Conservation (phyloP, 2,888 invertebrate species). For the Andrena hattorfiana region DNA sequence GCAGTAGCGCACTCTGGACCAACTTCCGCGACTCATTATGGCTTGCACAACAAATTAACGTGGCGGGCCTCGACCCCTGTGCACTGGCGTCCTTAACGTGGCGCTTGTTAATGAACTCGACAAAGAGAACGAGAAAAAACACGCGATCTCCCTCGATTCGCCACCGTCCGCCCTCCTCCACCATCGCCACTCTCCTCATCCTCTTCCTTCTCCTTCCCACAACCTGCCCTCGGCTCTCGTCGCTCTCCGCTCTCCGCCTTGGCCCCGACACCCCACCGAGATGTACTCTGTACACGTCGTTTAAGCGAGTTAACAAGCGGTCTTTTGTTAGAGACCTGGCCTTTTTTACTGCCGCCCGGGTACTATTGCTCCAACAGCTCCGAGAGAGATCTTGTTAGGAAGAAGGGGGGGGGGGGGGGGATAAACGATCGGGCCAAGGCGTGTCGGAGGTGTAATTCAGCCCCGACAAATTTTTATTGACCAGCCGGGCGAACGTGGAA, state of each 20-base stretch:
- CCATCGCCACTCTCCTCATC: background rate
- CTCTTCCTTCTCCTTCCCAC: background rate
- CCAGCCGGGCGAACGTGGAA: slow-evolving; percentile 8
- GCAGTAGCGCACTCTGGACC: slow-evolving; percentile 53
- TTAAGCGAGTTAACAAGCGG: slow-evolving; percentile 66
- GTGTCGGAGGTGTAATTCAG: slow-evolving; percentile 25
- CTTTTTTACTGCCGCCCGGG: slow-evolving; percentile 53
- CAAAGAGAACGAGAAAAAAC: slow-evolving; percentile 65
- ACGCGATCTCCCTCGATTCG: slow-evolving; percentile 64
- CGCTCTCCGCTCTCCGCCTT: slow-evolving; percentile 17
- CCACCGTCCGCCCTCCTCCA: slow-evolving; percentile 15
- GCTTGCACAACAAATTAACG: slow-evolving; percentile 71
- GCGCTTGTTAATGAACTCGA: slow-evolving; percentile 70
- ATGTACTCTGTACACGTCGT: slow-evolving; percentile 63
- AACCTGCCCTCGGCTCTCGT: background rate
- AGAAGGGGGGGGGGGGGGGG: slow-evolving; percentile 13
- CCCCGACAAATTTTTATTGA: slow-evolving; percentile 44
- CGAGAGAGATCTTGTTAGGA: slow-evolving; percentile 42
- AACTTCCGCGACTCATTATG: slow-evolving; percentile 69
- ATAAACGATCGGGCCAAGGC: slow-evolving; percentile 45
- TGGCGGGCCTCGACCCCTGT: slow-evolving; percentile 61
- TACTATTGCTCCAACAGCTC: slow-evolving; percentile 54
- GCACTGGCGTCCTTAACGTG: slow-evolving; percentile 56
- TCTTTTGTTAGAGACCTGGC: slow-evolving; percentile 60
- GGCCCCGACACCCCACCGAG: slow-evolving; percentile 54